Evolutionary conservation across 2,113 vertebrate species (phyloP), one percentile per base, ranked within the genome.

Genomic region (Lepus timidus): DNA sequence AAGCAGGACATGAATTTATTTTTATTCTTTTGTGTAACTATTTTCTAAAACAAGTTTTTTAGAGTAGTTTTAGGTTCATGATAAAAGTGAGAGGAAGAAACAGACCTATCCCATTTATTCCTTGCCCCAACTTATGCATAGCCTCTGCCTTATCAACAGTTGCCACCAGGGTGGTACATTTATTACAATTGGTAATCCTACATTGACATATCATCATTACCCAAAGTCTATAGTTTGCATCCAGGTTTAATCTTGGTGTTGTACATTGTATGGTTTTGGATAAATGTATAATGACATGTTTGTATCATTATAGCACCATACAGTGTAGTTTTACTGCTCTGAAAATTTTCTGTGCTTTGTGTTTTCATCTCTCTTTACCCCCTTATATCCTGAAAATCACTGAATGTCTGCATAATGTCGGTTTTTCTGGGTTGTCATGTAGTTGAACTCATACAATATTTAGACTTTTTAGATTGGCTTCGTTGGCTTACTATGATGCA

Each of bases 51-150:
- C 12, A 4, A 0, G 11, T 39, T 9, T 1, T 74, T 49, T 31
- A 64, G 19, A 52, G 44, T 17, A 85, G 33, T 22, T 58, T 74
- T 51, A 27, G 52, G 14, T 68, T 58, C 19, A 20, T 25, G 22
- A 17, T n/a, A 17, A 31, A 31, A 36, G 33, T 86, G 3, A 82
- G 16, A 74, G 23, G 58, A 86, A 67, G 75, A 25, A 4, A 3
- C 14, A 73, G 9, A 74, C 13, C n/a, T 51, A 22, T 62, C 31
- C 7, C 39, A 39, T 6, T 27, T 20, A 20, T 9, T 44, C 11
- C 4, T n/a, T 52, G 6, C 13, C 8, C 33, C 44, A 23, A 4
- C 0, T 27, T 7, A 6, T 22, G 23, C 9, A 33, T 2, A 36
- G 3, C 33, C 12, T 31, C 9, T 13, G 20, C 55, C 9, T 33